Base-by-base conservation (phyloP, 2,888 invertebrate genomes). In the Leptopilina drosophilae region DNA sequence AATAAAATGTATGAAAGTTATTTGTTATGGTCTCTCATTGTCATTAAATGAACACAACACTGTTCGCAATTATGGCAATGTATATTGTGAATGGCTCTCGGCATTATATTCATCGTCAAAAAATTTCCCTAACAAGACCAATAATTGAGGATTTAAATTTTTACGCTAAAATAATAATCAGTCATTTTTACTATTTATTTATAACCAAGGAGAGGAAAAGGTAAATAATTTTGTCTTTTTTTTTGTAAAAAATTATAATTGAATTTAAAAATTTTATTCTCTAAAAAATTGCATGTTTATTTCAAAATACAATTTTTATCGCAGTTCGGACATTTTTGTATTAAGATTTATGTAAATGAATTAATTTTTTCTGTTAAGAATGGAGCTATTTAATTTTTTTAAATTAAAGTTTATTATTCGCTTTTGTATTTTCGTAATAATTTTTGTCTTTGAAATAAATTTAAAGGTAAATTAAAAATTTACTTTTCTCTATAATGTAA, bases 81-180 rank as follows among this genome's bases (percentile, higher is more conserved):
- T 99, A 56, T 99, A 99, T 90, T 98, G 98, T 91, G 98, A 99
- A 89, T 99, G 99, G 99, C 93, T 99, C 84, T 96, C 97, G 0
- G 97, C 98, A 3, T 93, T 99, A 83, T 95, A 97, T 84, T 95
- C 96, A 40, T 94, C 94, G 42, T 97, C 97, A n/a, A 1, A 96
- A 97, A 88, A 94, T 97, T 77, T 96, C 97, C 85, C 96, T 98
- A 20, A 99, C 99, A 0, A 94, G 95, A 85, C 98, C 98, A 0
- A 95, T 99, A 12, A 94, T 95, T 66, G 97, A 97, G 79, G 96
- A 98, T 89, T 97, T 98, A 0, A 97, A 98, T 90, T 94, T 96
- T 82, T 99, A 98, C 92, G 96, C 97, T 0, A 94, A 97, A 84
- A 96, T 96, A 92, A 98, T 99, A 87, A 95, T 99, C 66, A 95